These are phyloP conservation scores for Dryoscopus gambensis DNA, from an alignment of 2,113 vertebrate species.

Conservation along the genomic window DNA sequence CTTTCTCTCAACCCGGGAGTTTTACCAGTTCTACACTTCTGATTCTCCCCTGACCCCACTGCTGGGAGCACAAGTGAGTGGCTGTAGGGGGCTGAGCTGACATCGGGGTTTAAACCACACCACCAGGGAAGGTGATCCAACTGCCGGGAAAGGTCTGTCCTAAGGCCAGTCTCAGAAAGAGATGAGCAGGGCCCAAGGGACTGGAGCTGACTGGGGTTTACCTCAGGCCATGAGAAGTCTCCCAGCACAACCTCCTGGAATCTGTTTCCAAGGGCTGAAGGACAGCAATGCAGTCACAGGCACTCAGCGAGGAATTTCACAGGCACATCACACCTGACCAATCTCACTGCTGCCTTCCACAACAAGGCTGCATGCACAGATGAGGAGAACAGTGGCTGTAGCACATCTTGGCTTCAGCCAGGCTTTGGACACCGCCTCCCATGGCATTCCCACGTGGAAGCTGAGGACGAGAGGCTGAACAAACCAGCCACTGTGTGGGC, in stretches of 20 bases:
- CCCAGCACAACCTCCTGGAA: background rate
- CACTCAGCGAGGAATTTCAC: background rate
- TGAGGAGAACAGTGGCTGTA: background rate
- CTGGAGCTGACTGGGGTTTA: background rate
- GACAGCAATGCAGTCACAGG: background rate
- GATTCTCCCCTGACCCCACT: background rate
- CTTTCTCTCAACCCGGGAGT: background rate
- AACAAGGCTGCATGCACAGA: background rate
- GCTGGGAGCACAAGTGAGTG: background rate
- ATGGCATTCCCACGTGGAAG: background rate
- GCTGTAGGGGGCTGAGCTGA: background rate
- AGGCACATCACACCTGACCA: background rate
- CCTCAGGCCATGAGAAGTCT: background rate
- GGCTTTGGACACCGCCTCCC: background rate
- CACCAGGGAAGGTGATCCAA: background rate
- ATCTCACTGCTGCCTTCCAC: background rate
- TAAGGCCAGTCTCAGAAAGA: background rate
- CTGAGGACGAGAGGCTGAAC: background rate
- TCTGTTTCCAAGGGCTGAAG: background rate
- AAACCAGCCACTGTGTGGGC: background rate
- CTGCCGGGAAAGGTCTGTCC: background rate
- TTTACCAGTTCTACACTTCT: background rate
- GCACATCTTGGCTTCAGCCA: background rate
- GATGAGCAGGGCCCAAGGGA: background rate
- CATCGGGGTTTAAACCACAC: rapidly evolving